phyloP scores from a whole-genome alignment of 2,113 vertebrate genomes.

The Coturnix japonica region DNA sequence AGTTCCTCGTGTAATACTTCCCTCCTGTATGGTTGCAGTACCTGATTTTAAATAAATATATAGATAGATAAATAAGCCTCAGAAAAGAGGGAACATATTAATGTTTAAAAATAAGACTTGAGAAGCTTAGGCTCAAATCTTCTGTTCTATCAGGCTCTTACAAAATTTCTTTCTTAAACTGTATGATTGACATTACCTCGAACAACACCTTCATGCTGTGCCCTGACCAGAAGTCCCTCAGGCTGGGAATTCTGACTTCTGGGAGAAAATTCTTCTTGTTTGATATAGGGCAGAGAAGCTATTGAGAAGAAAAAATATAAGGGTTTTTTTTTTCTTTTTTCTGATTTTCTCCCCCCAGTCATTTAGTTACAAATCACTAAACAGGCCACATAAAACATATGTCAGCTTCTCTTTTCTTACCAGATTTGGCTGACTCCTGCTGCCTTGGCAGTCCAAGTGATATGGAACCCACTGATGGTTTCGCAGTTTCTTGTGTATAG shows the following conservation, averaged over 20 bases:
- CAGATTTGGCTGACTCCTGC: constrained; percentile 90
- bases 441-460: constrained; percentile 94
- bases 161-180: background rate
- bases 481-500: constrained; percentile 88
- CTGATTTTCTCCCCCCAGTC: background rate
- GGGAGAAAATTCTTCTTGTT: constrained; percentile 91
- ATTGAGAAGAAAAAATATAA: background rate
- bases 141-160: background rate
- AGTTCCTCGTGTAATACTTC: constrained; percentile 87
- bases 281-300: constrained; percentile 85
- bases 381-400: background rate
- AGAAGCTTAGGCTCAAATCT: background rate
- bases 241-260: constrained; percentile 84
- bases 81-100: background rate
- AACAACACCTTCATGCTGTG: constrained; percentile 89
- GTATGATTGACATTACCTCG: constrained; percentile 78
- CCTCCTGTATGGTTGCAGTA: constrained; percentile 86
- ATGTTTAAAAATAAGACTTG: background rate
- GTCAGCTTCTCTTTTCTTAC: constrained; percentile 72
- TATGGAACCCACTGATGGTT: constrained; percentile 93
- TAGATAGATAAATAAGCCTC: background rate
- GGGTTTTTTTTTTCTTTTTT: background rate
- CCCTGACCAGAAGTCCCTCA: constrained; percentile 87
- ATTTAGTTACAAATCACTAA: constrained; percentile 7
- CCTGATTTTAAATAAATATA: constrained; percentile 72